Base-by-base conservation (phyloP, 2,113 vertebrate genomes). In the Misgurnus mizolepis region DNA sequence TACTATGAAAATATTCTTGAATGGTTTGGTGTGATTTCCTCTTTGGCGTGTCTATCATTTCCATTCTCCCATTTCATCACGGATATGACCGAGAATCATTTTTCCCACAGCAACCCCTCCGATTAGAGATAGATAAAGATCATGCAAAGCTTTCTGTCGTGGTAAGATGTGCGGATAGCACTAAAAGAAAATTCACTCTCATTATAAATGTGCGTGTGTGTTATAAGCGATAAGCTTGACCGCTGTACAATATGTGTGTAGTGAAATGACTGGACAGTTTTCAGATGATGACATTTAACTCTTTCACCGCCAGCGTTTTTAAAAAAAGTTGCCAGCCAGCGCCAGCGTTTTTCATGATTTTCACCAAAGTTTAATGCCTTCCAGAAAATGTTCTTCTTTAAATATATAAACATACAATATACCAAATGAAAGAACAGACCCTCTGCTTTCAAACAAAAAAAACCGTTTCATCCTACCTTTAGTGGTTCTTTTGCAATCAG, bases 1-100 rank as follows among this genome's bases (percentile, higher is more conserved):
- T 92, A 86, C 80, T 89, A 88, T 87, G 85, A 91, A 91, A 94
- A 91, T 89, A 91, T 83, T 85, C 79, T 58, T 87, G 41, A 84
- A 86, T 79, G 73, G 60, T 62, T 80, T 79, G 40, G 62, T 53
- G 72, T 55, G 47, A 66, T 82, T 86, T 88, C 82, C 81, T 82
- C 71, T 73, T 79, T 79, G 53, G 79, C 70, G 88, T 87, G 85
- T 82, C 82, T 76, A 87, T 83, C 73, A 85, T 86, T 90, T 88
- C 88, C 74, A 89, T 79, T 83, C 86, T 88, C 86, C 82, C 47
- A 84, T 83, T 82, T 68, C 80, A 72, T 86, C 67, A 83, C 78
- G 73, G 69, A 86, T 78, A 67, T 69, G 83, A 82, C 34, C 45
- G 40, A 43, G 83, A 85, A 76, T 68, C 84, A 82, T 84, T 78